Percentiles rank a stretch among this genome's conserved stretches.
phyloP scores from a whole-genome alignment of 1,140 invertebrate genomes.

The Pollicipes pollicipes region DNA sequence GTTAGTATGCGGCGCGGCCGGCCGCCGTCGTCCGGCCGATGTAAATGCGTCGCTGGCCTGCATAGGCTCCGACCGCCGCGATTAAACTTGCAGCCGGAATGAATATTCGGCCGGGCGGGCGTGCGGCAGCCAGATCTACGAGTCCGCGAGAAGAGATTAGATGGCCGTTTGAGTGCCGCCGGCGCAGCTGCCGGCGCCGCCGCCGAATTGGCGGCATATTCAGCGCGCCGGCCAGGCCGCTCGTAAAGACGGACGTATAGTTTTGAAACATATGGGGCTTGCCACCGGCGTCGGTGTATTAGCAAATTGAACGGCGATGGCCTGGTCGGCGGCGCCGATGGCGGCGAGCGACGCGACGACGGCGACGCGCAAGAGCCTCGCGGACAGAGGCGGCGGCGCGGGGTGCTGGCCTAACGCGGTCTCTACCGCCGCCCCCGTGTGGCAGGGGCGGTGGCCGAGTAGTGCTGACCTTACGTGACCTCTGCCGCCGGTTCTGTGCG shows the following conservation, averaged over 20 bases:
- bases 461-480: too few species aligned
- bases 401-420: too few species aligned
- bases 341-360: too few species aligned
- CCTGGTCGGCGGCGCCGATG: not conserved
- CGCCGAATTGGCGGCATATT: not conserved
- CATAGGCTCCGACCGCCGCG: too few species aligned
- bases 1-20: not conserved
- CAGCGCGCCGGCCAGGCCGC: not conserved
- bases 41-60: not conserved
- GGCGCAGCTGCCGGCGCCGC: not conserved
- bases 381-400: too few species aligned
- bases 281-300: not conserved
- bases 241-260: not conserved
- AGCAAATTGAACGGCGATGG: not conserved
- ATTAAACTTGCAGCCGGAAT: constrained; percentile 1
- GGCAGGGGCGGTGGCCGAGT: too few species aligned
- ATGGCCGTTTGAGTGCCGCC: not conserved
- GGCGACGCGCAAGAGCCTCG: too few species aligned
- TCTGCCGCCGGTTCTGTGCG: too few species aligned
- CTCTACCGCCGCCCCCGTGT: too few species aligned
- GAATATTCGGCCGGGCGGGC: not conserved
- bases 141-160: not conserved
- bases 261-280: not conserved
- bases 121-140: not conserved
- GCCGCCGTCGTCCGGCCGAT: too few species aligned